Percentiles rank a stretch among this genome's conserved stretches.
Conservation (phyloP, 2,113 vertebrate species). For the Psettodes erumei region DNA sequence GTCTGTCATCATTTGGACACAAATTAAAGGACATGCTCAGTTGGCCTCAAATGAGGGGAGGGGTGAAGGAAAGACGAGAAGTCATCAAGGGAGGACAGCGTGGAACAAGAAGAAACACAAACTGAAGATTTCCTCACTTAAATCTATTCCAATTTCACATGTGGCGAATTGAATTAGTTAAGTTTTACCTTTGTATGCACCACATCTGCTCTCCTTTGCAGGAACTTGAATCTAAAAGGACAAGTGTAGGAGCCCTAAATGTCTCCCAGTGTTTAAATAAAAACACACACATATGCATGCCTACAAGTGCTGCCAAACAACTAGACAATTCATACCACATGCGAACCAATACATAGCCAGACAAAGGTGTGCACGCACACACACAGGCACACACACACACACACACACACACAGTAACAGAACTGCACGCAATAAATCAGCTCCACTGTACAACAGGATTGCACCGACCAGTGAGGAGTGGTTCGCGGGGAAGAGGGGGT, state of each 20-base stretch:
- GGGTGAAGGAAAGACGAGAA: slow-evolving; percentile 14
- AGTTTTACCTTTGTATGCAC: neutral
- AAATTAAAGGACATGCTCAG: slow-evolving; percentile 49
- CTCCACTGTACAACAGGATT: slow-evolving; percentile 38
- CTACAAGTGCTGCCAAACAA: slow-evolving; percentile 56
- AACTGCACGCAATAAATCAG: slow-evolving; percentile 63
- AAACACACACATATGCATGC: slow-evolving; percentile 54
- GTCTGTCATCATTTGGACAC: slow-evolving; percentile 57
- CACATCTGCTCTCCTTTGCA: neutral
- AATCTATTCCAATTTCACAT: neutral
- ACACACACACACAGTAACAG: slow-evolving; percentile 18
- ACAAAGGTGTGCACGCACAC: neutral
- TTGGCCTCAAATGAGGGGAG: slow-evolving; percentile 34
- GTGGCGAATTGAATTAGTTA: neutral
- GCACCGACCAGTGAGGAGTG: slow-evolving; percentile 34
- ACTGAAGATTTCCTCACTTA: neutral
- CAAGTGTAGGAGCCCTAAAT: slow-evolving; percentile 39
- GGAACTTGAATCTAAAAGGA: slow-evolving; percentile 3
- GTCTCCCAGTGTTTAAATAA: slow-evolving; percentile 42
- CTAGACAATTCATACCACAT: slow-evolving; percentile 68
- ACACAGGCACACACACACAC: neutral
- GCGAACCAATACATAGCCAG: slow-evolving; percentile 39
- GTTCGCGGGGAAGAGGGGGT: slow-evolving; percentile 43
- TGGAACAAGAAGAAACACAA: slow-evolving; percentile 3
- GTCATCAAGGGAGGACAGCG: neutral